Base-by-base conservation (phyloP, 2,888 invertebrate species). In the Xiphydria camelus region DNA sequence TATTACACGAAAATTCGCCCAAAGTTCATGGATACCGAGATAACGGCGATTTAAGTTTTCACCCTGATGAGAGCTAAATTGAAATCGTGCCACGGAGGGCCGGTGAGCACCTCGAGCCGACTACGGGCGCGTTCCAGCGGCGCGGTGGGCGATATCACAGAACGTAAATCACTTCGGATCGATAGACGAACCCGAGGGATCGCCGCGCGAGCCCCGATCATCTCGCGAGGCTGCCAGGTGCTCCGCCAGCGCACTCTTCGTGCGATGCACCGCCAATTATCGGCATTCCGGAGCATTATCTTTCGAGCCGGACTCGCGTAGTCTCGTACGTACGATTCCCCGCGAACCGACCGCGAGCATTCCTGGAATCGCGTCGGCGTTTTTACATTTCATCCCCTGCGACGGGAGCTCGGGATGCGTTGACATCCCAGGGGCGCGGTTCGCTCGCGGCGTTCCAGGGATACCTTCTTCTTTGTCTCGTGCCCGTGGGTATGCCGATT, bases 121-220 rank as follows among this genome's bases (percentile, higher is more conserved):
- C 17, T 33, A 23, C 39, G 35, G 41, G 49, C 41, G 41, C 14
- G 26, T 14, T 26, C 10, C 26, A 14, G n/a, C n/a, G 26, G 26
- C 33, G 33, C 17, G 15, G 17, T 17, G 14, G 6, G 2, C 33
- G 12, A 15, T n/a, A n/a, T 18, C 15, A 2, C 4, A 17, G 10
- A 17, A 60, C 65, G 70, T 70, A 71, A 70, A 71, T 70, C 71
- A 69, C 67, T 56, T 55, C 47, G 61, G 68, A 71, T 71, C 70
- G 70, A 70, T 71, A n/a, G n/a, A n/a, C 70, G 70, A 66, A 70
- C 67, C 68, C 66, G 64, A 66, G 66, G 62, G 60, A 66, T 65
- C 66, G 66, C n/a, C n/a, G n/a, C n/a, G n/a, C 59, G 57, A 59
- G 66, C 57, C 32, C 20, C 61, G 66, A 67, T 64, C 62, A 67